Evolutionary conservation across 2,888 invertebrate genomes (phyloP).

Genomic region (Diaprepes abbreviatus): DNA sequence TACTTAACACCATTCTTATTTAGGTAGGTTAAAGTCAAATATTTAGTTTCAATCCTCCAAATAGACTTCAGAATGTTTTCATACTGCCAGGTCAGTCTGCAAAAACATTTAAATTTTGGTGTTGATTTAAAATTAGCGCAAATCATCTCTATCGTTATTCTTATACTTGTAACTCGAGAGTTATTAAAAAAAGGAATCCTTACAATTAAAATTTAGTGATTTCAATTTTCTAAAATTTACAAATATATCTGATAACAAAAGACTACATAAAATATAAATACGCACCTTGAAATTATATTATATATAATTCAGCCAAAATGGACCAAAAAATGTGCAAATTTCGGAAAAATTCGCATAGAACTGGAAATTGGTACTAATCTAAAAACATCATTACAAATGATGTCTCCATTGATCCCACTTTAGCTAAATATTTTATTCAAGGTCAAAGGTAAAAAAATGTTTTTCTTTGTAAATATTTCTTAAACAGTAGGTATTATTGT

Average conservation of each 20-base stretch:
- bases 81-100: neutral
- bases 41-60: neutral
- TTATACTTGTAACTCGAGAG: neutral
- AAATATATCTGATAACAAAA: conserved; percentile 39
- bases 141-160: neutral
- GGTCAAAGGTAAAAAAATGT: too few relatives aligned
- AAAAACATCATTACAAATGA: too few relatives aligned
- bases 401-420: too few relatives aligned
- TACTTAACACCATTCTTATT: too few relatives aligned
- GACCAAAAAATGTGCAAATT: too few relatives aligned
- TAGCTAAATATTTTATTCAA: too few relatives aligned
- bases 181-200: neutral
- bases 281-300: conserved; percentile 44
- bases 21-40: too few relatives aligned
- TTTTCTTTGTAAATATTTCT: too few relatives aligned
- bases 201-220: neutral
- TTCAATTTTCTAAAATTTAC: conserved; percentile 43
- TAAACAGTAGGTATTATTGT: too few relatives aligned
- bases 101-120: conserved; percentile 3
- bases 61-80: neutral
- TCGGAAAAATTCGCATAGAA: too few relatives aligned
- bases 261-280: conserved; percentile 38
- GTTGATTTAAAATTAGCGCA: neutral
- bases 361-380: too few relatives aligned
- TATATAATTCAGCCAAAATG: too few relatives aligned